Evolutionary conservation across 2,888 invertebrate species (phyloP).

Genomic region (Platerodrilus igneus): DNA sequence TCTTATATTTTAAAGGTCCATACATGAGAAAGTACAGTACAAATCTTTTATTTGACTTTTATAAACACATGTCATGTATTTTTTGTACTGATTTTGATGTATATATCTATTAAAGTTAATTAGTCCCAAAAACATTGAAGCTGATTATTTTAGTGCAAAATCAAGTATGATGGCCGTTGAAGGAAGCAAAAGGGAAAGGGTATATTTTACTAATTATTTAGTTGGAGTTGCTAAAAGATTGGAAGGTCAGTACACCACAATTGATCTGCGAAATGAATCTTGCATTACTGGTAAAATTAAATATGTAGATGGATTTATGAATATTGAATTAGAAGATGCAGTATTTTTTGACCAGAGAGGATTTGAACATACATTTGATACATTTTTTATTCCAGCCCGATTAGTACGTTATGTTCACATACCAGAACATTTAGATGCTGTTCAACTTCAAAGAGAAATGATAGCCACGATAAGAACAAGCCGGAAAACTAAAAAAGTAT

Average conservation of each 20-base stretch:
- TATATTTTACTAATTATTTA: constrained; percentile 20
- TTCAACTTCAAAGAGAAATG: constrained; percentile 21
- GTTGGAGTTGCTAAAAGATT: constrained; percentile 57
- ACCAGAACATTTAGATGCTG: constrained; percentile 47
- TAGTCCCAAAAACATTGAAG: no score
- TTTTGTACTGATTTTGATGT: no score
- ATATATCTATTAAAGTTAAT: no score
- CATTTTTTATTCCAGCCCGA: constrained; percentile 59
- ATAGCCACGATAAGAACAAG: constrained; percentile 14
- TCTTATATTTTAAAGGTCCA: no score
- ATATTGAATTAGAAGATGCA: constrained; percentile 59
- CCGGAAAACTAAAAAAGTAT: constrained; percentile 37
- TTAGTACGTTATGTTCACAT: constrained; percentile 67
- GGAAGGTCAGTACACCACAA: constrained; percentile 56
- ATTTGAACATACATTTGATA: constrained; percentile 54
- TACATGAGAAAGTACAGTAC: no score
- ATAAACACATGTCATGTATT: no score
- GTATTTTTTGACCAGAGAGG: constrained; percentile 61
- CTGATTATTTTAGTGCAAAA: not conserved
- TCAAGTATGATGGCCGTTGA: constrained; percentile 2
- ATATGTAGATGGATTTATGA: constrained; percentile 67
- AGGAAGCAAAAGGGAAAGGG: constrained; percentile 16
- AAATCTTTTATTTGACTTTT: no score
- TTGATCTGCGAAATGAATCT: constrained; percentile 65
- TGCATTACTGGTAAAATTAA: constrained; percentile 57